Evolutionary conservation across 2,113 vertebrate species (phyloP), one percentile per base, ranked within the genome.

Genomic region (Corythornis vintsioides): DNA sequence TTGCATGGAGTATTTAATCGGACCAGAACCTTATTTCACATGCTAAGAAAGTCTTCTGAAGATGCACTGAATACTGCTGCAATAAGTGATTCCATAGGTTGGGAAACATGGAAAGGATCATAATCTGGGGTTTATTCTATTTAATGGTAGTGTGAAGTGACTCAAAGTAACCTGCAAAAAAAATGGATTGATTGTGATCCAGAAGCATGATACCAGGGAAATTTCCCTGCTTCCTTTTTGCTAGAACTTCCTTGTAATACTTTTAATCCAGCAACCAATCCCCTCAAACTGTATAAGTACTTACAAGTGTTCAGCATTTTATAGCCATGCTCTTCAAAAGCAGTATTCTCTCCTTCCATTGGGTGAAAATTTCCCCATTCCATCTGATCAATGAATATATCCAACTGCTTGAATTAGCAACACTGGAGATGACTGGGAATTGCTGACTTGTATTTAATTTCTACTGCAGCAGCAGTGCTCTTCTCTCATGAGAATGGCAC

Each of bases 361-460:
- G 40, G 22, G 35, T 22, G 33, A 87, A 82, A 86, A 60, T 31
- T 78, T 83, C 40, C 42, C 59, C 47, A 31, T 83, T 90, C 47
- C 13, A 7, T 6, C 43, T 86, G 52, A 43, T 64, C 67, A 77
- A 10, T 60, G 38, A 69, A 72, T 63, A 35, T 60, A 81, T 59
- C 65, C 6, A 8, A 40, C 40, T 86, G 57, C 93, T 81, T 89
- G 75, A 91, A 79, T 64, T 48, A 77, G 57, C 65, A 75, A 19
- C 65, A 18, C 3, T 79, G 63, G 66, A 56, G 85, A 66, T 82
- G 84, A 55, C 50, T 70, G 65, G 67, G 53, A 92, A 67, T 43
- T 92, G 63, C 81, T 79, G 83, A 59, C 72, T 82, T 59, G 21
- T 57, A 35, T 67, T 76, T 77, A 80, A 94, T 83, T 88, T 67